Conservation (phyloP, 2,113 vertebrate genomes). For the Cheilinus undulatus region DNA sequence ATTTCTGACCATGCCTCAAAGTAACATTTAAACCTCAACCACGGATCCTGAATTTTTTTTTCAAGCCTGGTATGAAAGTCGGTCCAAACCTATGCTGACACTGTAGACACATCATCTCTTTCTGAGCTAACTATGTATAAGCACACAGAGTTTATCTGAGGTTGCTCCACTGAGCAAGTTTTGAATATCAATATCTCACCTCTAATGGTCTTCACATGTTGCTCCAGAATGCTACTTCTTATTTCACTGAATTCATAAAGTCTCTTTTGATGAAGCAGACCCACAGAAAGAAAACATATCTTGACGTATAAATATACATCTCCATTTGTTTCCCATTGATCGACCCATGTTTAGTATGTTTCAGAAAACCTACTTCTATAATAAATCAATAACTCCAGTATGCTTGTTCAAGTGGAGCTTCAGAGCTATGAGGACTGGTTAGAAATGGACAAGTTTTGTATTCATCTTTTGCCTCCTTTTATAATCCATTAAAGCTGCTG, state of each 20-base stretch:
- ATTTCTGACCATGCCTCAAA: background rate
- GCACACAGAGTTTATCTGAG: no score
- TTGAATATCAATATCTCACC: background rate
- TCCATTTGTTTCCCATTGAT: background rate
- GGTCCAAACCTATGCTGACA: no score
- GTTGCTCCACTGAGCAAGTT: background rate
- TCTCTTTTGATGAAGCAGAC: no score
- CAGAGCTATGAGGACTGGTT: background rate
- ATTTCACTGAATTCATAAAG: background rate
- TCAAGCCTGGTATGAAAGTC: no score
- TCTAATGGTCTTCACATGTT: background rate
- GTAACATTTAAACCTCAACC: no score
- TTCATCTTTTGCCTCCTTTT: background rate
- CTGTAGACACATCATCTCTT: no score
- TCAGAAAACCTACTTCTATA: background rate
- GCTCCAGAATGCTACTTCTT: background rate
- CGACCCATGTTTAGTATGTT: background rate
- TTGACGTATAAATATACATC: background rate
- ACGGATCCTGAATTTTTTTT: no score
- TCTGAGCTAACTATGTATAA: no score
- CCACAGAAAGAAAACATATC: background rate
- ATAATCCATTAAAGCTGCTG: background rate
- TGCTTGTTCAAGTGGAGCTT: background rate
- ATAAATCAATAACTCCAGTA: background rate
- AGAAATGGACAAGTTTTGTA: background rate